Evolutionary conservation across 2,888 invertebrate genomes (phyloP), one percentile per base, ranked within the genome.

Genomic region (Drosophila basisetae): DNA sequence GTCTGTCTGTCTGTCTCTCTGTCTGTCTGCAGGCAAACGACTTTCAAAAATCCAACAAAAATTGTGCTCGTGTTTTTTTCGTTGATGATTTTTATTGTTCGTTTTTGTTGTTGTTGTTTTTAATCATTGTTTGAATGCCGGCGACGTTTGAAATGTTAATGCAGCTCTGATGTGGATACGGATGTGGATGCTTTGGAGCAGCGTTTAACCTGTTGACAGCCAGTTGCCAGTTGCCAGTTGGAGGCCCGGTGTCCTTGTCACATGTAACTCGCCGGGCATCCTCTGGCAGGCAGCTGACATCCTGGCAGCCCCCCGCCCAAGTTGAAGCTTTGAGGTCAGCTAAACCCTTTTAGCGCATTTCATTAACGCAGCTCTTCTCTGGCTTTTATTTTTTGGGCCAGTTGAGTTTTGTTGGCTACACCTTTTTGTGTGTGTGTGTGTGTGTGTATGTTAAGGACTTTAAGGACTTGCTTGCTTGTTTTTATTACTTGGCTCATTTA

Each of bases 331-430:
- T 82, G 81, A 76, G 83, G 83, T 80, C 82, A 75, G 76, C 80
- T 76, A 78, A 89, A 87, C 84, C 89, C 87, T 89, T 85, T 89
- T 82, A 82, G 78, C 78, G 80, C 87, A 87, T 84, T 89, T 89
- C 80, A 89, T 84, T 83, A 84, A 73, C 78, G 72, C 76, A 58
- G 54, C 62, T 67, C 59, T 60, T 62, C 60, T 31, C 28, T 31
- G 39, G 43, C 39, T 49, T 61, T 22, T 25, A 22, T 22, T 53
- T 58, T 37, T 39, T 52, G 59, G 56, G 31, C 58, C 53, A 25
- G 53, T 39, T 49, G 64, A 56, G 56, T 56, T 54, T 59, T 62
- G 67, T 28, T 65, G 72, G 58, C 47, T 63, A 43, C 67, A 59
- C 72, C 69, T 79, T 82, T 76, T 74, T 71, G 39, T 30, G 39